Conservation (phyloP, 2,113 vertebrate species). For the Otolemur garnettii region DNA sequence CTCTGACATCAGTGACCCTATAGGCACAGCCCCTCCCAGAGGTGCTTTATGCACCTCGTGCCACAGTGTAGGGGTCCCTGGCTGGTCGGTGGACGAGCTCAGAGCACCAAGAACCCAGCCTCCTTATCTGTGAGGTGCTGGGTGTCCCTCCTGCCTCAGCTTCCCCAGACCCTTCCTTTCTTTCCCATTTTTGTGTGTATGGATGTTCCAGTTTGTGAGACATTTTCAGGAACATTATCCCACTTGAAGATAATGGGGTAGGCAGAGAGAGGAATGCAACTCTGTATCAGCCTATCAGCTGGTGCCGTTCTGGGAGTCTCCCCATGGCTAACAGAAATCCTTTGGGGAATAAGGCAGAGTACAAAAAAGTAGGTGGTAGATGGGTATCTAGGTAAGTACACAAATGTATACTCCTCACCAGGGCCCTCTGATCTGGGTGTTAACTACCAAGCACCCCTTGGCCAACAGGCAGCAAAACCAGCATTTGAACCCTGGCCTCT, state of each 20-base stretch:
- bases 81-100: background rate
- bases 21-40: rapidly evolving
- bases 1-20: background rate
- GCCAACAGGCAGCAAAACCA: background rate
- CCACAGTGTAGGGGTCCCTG: background rate
- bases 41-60: background rate
- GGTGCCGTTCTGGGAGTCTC: background rate
- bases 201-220: background rate
- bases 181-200: no score
- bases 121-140: background rate
- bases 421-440: background rate
- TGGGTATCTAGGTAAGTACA: background rate
- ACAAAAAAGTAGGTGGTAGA: background rate
- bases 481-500: background rate
- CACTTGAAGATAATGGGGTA: background rate
- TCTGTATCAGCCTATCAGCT: background rate
- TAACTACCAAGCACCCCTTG: background rate
- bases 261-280: background rate
- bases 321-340: background rate
- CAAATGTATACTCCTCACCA: rapidly evolving
- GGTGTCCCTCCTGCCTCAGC: background rate
- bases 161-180: background rate
- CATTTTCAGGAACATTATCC: background rate
- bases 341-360: background rate
- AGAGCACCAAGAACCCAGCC: background rate